Evolutionary conservation across 2,888 invertebrate species (phyloP).

Genomic region (Rhopalosiphum nymphaeae): DNA sequence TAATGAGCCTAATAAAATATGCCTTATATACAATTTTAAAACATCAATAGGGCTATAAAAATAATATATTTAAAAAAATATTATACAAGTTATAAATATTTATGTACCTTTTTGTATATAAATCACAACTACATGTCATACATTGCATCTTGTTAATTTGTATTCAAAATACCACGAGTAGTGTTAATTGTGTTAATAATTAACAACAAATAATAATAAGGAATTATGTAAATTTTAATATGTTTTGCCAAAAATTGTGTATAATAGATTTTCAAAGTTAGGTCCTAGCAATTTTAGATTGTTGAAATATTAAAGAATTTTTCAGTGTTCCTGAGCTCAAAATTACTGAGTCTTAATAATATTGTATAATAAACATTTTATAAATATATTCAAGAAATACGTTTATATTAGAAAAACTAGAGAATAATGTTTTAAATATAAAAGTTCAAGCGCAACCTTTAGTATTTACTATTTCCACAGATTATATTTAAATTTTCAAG

Average conservation of each 20-base stretch:
- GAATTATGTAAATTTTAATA: neutral
- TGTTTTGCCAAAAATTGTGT: neutral
- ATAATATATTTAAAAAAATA: neutral
- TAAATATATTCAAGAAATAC: neutral
- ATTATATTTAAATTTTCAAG: neutral
- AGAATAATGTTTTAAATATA: neutral
- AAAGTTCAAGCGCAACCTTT: neutral
- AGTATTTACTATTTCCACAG: neutral
- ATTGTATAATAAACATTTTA: neutral
- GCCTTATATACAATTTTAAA: neutral
- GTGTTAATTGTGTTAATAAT: neutral
- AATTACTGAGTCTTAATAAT: neutral
- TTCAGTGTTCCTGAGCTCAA: too few species aligned
- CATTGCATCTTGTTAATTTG: neutral
- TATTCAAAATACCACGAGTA: neutral
- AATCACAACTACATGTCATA: neutral
- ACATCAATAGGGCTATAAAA: neutral
- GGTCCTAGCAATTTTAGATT: neutral
- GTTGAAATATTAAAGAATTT: neutral
- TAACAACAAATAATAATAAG: neutral
- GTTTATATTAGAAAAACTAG: neutral
- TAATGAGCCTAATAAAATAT: neutral
- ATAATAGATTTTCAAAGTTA: neutral
- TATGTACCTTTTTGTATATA: neutral
- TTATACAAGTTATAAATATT: neutral